phyloP scores from a whole-genome alignment of 2,797 vertebrate species.

The Rhinogobio ventralis region DNA sequence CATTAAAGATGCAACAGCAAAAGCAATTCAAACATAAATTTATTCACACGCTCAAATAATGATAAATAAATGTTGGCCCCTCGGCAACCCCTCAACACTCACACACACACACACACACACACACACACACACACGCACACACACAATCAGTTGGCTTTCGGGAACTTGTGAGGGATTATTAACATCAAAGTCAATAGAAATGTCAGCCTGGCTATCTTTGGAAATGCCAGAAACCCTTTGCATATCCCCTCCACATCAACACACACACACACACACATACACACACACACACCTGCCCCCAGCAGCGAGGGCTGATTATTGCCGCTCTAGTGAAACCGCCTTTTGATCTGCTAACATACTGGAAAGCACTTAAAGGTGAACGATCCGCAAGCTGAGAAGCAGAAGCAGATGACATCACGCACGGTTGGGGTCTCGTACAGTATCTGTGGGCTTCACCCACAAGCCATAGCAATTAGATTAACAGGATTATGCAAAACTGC shows the following conservation, averaged over 20 bases:
- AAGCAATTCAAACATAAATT: background rate
- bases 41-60: background rate
- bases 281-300: slow-evolving; percentile 74
- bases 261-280: slow-evolving; percentile 25
- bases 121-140: slow-evolving; percentile 63
- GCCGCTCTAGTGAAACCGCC: slow-evolving; percentile 75
- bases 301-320: slow-evolving; percentile 89
- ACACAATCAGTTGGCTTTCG: slow-evolving; percentile 84
- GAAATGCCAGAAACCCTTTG: slow-evolving; percentile 96
- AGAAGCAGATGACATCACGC: slow-evolving; percentile 92
- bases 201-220: slow-evolving; percentile 93
- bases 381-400: slow-evolving; percentile 80
- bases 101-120: slow-evolving; percentile 39
- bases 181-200: slow-evolving; percentile 98
- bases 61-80: background rate
- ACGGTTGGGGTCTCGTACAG: slow-evolving; percentile 83
- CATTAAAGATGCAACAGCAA: background rate
- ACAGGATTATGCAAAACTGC: slow-evolving; percentile 88
- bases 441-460: slow-evolving; percentile 74
- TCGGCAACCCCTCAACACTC: background rate
- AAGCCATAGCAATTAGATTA: slow-evolving; percentile 87
- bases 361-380: slow-evolving; percentile 94
- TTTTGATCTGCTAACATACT: slow-evolving; percentile 85
- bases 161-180: slow-evolving; percentile 94
- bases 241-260: slow-evolving; percentile 82